phyloP scores from a whole-genome alignment of 2,797 vertebrate genomes.

The Muscicapa comitata region DNA sequence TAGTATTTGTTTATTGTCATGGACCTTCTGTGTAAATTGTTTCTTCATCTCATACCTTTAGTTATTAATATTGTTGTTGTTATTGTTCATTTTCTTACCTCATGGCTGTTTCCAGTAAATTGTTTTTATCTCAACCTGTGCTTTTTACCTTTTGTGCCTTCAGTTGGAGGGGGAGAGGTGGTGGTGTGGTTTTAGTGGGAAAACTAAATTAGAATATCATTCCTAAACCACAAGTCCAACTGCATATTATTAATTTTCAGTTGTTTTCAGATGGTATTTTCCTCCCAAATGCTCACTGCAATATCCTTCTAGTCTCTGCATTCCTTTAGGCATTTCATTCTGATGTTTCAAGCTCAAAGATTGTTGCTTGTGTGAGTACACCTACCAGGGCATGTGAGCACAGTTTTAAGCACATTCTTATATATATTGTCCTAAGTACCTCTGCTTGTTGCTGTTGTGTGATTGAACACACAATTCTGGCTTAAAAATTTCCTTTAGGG shows the following conservation, averaged over 20 bases:
- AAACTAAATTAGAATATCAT: background rate
- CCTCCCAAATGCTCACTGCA: background rate
- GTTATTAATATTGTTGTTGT: background rate
- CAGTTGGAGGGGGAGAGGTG: background rate
- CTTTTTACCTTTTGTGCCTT: background rate
- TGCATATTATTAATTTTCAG: background rate
- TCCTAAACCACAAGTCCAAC: background rate
- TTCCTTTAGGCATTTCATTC: background rate
- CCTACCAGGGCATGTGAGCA: background rate
- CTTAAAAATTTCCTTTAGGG: background rate
- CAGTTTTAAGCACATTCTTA: background rate
- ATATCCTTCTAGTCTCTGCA: background rate
- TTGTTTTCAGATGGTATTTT: background rate
- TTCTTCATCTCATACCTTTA: background rate
- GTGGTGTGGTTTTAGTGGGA: background rate
- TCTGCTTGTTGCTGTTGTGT: background rate
- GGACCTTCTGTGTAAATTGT: rapidly evolving
- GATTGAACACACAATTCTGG: background rate
- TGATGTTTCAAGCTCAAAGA: background rate
- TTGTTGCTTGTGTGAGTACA: background rate
- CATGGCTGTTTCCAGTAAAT: background rate
- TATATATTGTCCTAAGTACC: background rate
- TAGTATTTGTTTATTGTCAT: background rate
- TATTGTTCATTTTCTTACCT: background rate
- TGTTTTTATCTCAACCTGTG: background rate